phyloP scores from a whole-genome alignment of 1,140 invertebrate genomes.

The Magallana angulata region DNA sequence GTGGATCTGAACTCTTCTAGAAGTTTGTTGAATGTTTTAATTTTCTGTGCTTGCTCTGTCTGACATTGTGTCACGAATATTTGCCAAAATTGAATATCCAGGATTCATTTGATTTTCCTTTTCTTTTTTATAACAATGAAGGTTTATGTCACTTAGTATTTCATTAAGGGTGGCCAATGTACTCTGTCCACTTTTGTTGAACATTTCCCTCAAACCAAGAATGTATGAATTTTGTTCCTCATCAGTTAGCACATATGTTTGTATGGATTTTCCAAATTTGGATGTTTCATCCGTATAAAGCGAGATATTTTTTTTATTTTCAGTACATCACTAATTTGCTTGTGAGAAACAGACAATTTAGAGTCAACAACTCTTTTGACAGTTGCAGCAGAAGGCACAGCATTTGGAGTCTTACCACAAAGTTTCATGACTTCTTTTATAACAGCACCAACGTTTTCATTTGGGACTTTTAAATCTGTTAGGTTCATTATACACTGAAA shows the following conservation, averaged over 20 bases:
- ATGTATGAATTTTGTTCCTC: conserved; percentile 50
- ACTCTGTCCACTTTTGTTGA: conserved; percentile 45
- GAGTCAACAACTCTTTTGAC: conserved; percentile 34
- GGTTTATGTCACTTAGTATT: conserved; percentile 50
- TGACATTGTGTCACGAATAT: conserved; percentile 56
- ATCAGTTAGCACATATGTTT: conserved; percentile 46
- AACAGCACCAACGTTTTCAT: conserved; percentile 48
- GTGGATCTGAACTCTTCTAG: conserved; percentile 51
- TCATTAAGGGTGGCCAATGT: conserved; percentile 49
- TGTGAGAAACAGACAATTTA: conserved; percentile 26
- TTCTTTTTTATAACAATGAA: conserved; percentile 25
- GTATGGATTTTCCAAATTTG: conserved; percentile 50
- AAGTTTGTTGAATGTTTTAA: conserved; percentile 45
- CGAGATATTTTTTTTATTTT: not conserved
- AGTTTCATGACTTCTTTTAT: conserved; percentile 52
- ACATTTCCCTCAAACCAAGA: conserved; percentile 53
- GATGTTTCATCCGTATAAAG: conserved; percentile 54
- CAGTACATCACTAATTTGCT: conserved; percentile 6
- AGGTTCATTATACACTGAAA: conserved; percentile 43
- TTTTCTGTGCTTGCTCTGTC: conserved; percentile 56
- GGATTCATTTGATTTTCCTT: not conserved
- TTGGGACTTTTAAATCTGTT: conserved; percentile 34
- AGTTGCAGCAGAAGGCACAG: conserved; percentile 26
- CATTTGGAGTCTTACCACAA: conserved; percentile 44
- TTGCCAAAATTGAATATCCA: conserved; percentile 47